These are phyloP conservation scores for Ruditapes philippinarum DNA, from an alignment of 1,140 invertebrate species.

Conservation along the genomic window DNA sequence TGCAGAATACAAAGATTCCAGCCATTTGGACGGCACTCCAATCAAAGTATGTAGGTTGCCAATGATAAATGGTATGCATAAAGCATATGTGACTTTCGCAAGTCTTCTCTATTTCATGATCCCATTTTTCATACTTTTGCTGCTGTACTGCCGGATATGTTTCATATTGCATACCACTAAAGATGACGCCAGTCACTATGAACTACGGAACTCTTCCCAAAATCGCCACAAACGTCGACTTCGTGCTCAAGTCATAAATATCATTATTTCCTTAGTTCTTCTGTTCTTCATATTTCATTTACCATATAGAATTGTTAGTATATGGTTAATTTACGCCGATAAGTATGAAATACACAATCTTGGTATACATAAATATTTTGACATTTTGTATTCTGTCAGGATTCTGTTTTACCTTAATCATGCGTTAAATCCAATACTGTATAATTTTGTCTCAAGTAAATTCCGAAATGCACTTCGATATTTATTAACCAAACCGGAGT, in stretches of 20 bases:
- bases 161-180: conserved; percentile 20
- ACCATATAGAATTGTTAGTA: conserved; percentile 15
- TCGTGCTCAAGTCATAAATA: conserved; percentile 44
- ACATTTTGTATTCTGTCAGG: conserved; percentile 55
- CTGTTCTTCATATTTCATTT: conserved; percentile 48
- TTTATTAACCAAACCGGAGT: conserved; percentile 5
- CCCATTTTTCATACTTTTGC: conserved; percentile 52
- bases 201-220: conserved; percentile 41
- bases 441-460: conserved; percentile 56
- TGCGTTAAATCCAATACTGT: conserved; percentile 46
- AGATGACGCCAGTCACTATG: conserved; percentile 2
- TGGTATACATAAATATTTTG: conserved; percentile 59
- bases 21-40: conserved; percentile 60
- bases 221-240: neutral
- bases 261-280: conserved; percentile 29
- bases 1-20: conserved; percentile 50
- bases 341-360: conserved; percentile 43
- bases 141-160: conserved; percentile 67
- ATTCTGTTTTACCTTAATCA: conserved; percentile 49
- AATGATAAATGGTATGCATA: conserved; percentile 31
- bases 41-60: conserved; percentile 67
- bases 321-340: conserved; percentile 48
- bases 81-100: conserved; percentile 36
- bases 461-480: conserved; percentile 13
- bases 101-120: conserved; percentile 44